Conservation (phyloP, 2,113 vertebrate genomes). For the Plestiodon gilberti region DNA sequence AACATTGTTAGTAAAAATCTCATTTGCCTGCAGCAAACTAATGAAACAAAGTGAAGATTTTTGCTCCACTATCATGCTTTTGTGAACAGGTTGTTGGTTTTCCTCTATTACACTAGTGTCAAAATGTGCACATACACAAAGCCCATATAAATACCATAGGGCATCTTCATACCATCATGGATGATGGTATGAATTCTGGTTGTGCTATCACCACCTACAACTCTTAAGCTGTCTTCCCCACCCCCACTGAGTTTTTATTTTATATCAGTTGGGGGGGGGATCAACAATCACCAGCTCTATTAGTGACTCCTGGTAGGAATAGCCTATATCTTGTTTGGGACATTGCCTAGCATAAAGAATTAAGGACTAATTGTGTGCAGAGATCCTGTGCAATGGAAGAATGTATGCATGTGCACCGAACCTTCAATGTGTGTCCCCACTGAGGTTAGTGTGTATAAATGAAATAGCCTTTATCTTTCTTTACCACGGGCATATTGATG, state of each 20-base stretch:
- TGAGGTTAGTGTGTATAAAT: no score
- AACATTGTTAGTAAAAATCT: no score
- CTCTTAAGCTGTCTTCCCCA: neutral
- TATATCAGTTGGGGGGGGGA: neutral
- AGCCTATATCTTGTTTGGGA: neutral
- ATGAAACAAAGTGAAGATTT: no score
- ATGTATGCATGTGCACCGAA: neutral
- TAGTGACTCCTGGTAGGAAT: neutral
- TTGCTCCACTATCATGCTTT: neutral
- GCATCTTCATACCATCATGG: neutral
- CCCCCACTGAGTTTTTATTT: neutral
- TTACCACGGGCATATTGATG: neutral
- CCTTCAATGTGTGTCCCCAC: no score
- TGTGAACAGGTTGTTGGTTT: neutral
- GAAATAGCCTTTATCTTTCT: neutral
- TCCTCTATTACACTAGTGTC: neutral
- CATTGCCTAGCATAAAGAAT: neutral
- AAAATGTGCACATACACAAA: neutral
- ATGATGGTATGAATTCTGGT: neutral
- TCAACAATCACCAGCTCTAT: neutral
- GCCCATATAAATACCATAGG: neutral
- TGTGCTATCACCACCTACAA: neutral
- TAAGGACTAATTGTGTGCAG: neutral
- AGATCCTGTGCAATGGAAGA: neutral
- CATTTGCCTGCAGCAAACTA: no score